phyloP scores from a whole-genome alignment of 2,888 invertebrate species.

The Abrostola tripartita region DNA sequence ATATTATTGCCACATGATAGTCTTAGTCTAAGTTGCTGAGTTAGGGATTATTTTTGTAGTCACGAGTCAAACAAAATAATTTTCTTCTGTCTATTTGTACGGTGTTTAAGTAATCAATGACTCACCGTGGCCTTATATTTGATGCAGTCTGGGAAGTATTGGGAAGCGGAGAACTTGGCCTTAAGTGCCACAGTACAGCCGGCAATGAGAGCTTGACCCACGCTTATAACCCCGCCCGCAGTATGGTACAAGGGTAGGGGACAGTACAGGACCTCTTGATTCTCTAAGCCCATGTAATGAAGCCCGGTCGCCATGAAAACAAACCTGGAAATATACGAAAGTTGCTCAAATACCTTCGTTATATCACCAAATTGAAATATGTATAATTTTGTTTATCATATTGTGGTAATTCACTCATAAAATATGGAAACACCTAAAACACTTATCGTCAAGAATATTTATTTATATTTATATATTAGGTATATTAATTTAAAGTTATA shows the following conservation, averaged over 20 bases:
- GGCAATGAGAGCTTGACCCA: slow-evolving; percentile 93
- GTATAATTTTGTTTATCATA: too few species aligned
- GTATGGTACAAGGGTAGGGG: slow-evolving; percentile 99
- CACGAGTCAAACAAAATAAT: too few species aligned
- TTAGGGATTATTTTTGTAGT: too few species aligned
- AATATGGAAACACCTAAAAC: too few species aligned
- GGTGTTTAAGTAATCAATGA: slow-evolving; percentile 33
- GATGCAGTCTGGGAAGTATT: slow-evolving; percentile 97
- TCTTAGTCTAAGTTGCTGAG: too few species aligned
- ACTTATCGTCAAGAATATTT: too few species aligned
- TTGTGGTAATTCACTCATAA: too few species aligned
- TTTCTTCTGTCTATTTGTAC: neutral
- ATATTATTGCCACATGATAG: too few species aligned
- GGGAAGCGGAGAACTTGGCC: slow-evolving; percentile 97
- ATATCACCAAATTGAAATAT: too few species aligned
- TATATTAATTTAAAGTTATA: too few species aligned
- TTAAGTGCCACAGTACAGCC: slow-evolving; percentile 95
- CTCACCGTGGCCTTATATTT: slow-evolving; percentile 98
- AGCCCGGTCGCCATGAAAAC: slow-evolving; percentile 93
- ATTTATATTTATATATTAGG: too few species aligned
- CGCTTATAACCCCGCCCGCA: slow-evolving; percentile 96
- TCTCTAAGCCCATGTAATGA: slow-evolving; percentile 89
- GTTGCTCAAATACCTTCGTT: neutral
- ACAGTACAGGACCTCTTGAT: slow-evolving; percentile 94
- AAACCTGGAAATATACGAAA: slow-evolving; percentile 86